Evolutionary conservation across 2,797 vertebrate genomes (phyloP).

Genomic region (Chlorospingus flavigularis): DNA sequence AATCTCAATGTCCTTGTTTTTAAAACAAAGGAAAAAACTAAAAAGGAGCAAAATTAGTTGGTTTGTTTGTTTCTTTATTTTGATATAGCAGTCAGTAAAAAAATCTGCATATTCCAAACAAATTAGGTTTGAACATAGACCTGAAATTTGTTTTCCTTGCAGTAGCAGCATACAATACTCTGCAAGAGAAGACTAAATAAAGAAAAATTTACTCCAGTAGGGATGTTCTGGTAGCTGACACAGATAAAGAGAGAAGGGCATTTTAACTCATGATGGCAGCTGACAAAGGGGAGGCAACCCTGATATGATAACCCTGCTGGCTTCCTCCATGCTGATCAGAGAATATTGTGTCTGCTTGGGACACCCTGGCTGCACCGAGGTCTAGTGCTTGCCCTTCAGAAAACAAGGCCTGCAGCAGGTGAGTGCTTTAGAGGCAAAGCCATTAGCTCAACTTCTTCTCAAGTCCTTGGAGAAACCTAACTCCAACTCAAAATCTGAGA

Average conservation of each 20-base stretch:
- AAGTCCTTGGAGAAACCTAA: background rate
- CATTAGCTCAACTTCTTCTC: background rate
- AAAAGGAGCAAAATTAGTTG: background rate
- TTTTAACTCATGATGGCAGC: background rate
- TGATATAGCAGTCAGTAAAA: background rate
- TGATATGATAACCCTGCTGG: background rate
- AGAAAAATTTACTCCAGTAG: background rate
- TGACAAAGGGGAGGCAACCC: background rate
- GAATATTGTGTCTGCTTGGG: background rate
- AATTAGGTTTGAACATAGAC: background rate
- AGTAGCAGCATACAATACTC: background rate
- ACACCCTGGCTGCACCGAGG: background rate
- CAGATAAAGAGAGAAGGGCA: background rate
- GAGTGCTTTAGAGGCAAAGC: background rate
- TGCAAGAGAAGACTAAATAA: background rate
- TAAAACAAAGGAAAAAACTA: background rate
- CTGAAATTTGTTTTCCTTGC: background rate
- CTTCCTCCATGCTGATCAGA: background rate
- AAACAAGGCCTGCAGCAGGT: background rate
- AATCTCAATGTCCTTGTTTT: background rate
- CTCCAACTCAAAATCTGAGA: background rate
- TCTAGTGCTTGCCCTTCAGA: background rate
- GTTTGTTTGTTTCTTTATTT: background rate
- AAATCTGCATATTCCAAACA: accelerated
- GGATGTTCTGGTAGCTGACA: background rate